Conservation (phyloP, 2,888 invertebrate genomes). For the Bibio marci region DNA sequence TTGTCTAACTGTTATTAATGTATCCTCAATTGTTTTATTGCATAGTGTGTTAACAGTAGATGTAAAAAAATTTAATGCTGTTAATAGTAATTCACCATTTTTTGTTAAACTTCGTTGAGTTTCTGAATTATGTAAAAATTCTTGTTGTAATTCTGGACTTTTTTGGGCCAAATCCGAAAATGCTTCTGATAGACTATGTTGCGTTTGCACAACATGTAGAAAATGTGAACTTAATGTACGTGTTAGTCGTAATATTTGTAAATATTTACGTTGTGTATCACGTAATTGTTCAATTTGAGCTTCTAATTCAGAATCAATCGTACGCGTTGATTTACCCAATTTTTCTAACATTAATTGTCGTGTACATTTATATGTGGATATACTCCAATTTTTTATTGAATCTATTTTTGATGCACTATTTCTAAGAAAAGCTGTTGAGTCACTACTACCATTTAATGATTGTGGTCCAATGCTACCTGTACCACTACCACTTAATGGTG, state of each 20-base stretch:
- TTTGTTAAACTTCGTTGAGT: conserved; percentile 84
- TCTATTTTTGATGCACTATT: conserved; percentile 74
- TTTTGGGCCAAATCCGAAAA: conserved; percentile 93
- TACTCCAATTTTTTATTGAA: conserved; percentile 88
- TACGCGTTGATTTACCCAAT: conserved; percentile 82
- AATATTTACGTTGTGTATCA: conserved; percentile 87
- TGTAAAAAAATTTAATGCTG: conserved; percentile 91
- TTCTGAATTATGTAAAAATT: conserved; percentile 89
- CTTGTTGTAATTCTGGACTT: conserved; percentile 87
- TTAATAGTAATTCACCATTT: conserved; percentile 83
- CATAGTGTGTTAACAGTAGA: conserved; percentile 90
- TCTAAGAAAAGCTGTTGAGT: conserved; percentile 43
- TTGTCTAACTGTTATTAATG: conserved; percentile 43
- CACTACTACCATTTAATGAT: conserved; percentile 29
- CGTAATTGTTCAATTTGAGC: conserved; percentile 81
- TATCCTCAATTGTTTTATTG: conserved; percentile 97
- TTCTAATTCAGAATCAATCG: conserved; percentile 85
- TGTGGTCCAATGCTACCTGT: conserved; percentile 17
- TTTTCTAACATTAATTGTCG: conserved; percentile 92
- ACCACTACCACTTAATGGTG: conserved; percentile 18
- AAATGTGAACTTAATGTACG: conserved; percentile 76
- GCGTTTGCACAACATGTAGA: conserved; percentile 68
- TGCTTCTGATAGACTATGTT: conserved; percentile 79
- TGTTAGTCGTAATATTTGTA: conserved; percentile 70
- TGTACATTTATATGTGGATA: conserved; percentile 96